Percentiles rank a stretch among this genome's conserved stretches.
These are phyloP conservation scores for Arrhamphus sclerolepis DNA, from an alignment of 2,797 vertebrate species.

Conservation along the genomic window DNA sequence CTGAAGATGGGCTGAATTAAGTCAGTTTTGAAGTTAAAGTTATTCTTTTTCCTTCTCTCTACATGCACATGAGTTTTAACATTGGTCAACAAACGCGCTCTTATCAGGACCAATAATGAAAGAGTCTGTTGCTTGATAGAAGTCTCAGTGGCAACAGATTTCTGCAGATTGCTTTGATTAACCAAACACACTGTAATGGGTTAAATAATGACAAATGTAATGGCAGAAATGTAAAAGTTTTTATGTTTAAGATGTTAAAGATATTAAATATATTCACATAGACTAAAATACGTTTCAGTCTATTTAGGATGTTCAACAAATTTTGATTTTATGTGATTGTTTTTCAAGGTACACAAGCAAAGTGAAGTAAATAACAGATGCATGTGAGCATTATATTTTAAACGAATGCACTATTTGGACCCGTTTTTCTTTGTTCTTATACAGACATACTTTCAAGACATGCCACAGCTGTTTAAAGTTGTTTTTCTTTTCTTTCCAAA, in stretches of 20 bases:
- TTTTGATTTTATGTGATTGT: constrained; percentile 43
- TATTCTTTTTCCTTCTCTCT: constrained; percentile 59
- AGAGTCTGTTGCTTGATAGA: constrained; percentile 27
- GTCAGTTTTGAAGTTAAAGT: constrained; percentile 55
- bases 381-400: constrained; percentile 49
- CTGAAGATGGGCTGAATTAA: constrained; percentile 49
- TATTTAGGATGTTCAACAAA: constrained; percentile 40
- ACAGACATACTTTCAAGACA: constrained; percentile 36
- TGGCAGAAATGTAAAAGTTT: too few relatives aligned
- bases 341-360: constrained; percentile 30
- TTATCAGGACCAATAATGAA: constrained; percentile 25
- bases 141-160: not conserved
- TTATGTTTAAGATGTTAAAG: too few relatives aligned
- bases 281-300: constrained; percentile 26
- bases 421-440: constrained; percentile 29
- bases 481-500: constrained; percentile 30
- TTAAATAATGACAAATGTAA: too few relatives aligned
- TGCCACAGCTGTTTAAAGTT: constrained; percentile 39
- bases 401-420: constrained; percentile 33
- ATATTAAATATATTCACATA: constrained; percentile 13
- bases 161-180: too few relatives aligned
- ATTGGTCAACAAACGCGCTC: constrained; percentile 48
- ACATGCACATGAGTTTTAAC: constrained; percentile 56
- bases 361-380: constrained; percentile 6
- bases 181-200: too few relatives aligned